Conservation (phyloP, 2,888 invertebrate species). For the Apantesis nais region DNA sequence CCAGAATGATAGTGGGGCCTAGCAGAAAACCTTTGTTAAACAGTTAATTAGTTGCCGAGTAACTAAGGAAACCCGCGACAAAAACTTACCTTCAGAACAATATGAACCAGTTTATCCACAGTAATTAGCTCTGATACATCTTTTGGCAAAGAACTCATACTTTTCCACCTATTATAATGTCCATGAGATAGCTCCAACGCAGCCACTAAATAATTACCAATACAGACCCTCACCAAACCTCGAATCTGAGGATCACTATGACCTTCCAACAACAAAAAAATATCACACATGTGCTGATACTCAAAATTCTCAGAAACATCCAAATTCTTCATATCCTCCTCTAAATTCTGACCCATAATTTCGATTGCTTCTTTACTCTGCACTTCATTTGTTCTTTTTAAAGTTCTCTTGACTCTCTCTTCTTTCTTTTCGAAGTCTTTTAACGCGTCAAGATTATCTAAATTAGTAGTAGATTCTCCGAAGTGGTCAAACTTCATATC, state of each 20-base stretch:
- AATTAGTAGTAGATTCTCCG: slow-evolving; percentile 78
- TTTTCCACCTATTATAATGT: slow-evolving; percentile 82
- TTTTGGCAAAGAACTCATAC: slow-evolving; percentile 65
- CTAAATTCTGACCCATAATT: slow-evolving; percentile 18
- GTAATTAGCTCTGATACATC: slow-evolving; percentile 70
- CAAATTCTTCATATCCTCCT: slow-evolving; percentile 52
- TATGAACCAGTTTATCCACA: slow-evolving; percentile 79
- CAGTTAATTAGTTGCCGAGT: no score
- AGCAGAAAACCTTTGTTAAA: no score
- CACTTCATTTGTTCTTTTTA: slow-evolving; percentile 62
- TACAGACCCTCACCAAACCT: slow-evolving; percentile 88
- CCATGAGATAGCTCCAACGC: slow-evolving; percentile 85
- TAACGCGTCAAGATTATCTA: slow-evolving; percentile 59
- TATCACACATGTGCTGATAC: slow-evolving; percentile 88
- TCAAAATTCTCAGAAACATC: slow-evolving; percentile 57
- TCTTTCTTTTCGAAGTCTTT: slow-evolving; percentile 61
- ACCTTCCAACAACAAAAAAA: slow-evolving; percentile 87
- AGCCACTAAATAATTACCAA: slow-evolving; percentile 88
- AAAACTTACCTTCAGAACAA: slow-evolving; percentile 83
- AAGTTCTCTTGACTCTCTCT: slow-evolving; percentile 48
- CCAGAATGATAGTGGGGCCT: no score
- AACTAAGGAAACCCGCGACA: no score
- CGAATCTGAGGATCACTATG: slow-evolving; percentile 94
- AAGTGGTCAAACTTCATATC: slow-evolving; percentile 89
- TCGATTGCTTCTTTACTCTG: slow-evolving; percentile 41